Percentiles rank a stretch among this genome's conserved stretches.
Conservation (phyloP, 2,888 invertebrate genomes). For the Leptinotarsa haldemani region DNA sequence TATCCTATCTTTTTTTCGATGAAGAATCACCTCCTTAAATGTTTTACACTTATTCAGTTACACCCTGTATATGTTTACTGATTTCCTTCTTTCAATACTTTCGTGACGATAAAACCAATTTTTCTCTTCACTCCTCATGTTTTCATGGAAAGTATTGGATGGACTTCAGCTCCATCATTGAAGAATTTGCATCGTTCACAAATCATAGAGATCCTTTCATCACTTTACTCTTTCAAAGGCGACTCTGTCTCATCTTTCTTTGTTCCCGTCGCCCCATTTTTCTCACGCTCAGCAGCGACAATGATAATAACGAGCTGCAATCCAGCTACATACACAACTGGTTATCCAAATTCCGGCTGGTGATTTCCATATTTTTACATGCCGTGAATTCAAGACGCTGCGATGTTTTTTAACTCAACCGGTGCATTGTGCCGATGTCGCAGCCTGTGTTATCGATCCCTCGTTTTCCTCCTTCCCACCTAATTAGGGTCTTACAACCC, state of each 20-base stretch:
- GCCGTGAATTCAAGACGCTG: not conserved
- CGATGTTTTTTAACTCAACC: constrained; percentile 48
- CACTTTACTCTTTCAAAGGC: too few relatives aligned
- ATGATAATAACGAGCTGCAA: not conserved
- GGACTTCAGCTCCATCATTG: too few relatives aligned
- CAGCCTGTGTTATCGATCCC: constrained; percentile 54
- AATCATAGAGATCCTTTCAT: too few relatives aligned
- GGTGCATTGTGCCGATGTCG: constrained; percentile 58
- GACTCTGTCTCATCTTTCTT: not conserved
- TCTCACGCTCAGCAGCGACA: not conserved
- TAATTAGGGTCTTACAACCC: constrained; percentile 34
- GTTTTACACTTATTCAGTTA: too few relatives aligned
- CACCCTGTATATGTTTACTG: too few relatives aligned
- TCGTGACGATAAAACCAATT: too few relatives aligned
- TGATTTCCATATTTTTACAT: constrained; percentile 6
- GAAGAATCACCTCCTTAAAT: too few relatives aligned
- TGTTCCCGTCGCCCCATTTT: not conserved
- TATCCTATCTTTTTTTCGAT: too few relatives aligned
- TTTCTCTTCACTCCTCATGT: too few relatives aligned
- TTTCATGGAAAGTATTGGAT: too few relatives aligned
- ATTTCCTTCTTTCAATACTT: too few relatives aligned
- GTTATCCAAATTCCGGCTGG: constrained; percentile 3
- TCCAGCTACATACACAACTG: not conserved
- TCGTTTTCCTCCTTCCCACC: constrained; percentile 34
- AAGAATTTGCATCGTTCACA: too few relatives aligned